phyloP scores from a whole-genome alignment of 2,113 vertebrate genomes.

The Ictalurus punctatus region DNA sequence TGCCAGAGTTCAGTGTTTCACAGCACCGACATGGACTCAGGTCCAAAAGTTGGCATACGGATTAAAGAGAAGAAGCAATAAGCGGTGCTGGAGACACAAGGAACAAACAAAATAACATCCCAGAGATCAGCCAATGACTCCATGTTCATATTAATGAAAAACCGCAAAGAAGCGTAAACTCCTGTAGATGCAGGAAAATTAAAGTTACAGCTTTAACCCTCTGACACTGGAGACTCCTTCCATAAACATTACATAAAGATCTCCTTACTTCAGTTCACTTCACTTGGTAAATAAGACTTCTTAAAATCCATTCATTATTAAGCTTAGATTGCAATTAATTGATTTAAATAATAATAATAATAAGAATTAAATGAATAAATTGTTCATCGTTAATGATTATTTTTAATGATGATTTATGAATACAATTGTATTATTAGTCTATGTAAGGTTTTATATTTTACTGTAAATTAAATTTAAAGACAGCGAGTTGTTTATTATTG shows the following conservation, averaged over 20 bases:
- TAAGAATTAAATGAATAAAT: neutral
- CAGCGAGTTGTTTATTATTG: neutral
- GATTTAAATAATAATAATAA: too few relatives aligned
- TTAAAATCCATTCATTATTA: too few relatives aligned
- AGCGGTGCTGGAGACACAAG: neutral
- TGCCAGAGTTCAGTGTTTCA: neutral
- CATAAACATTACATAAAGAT: too few relatives aligned
- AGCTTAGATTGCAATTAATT: too few relatives aligned
- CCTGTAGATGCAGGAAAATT: too few relatives aligned
- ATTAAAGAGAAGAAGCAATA: neutral
- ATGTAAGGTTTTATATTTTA: neutral
- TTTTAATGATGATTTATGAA: neutral
- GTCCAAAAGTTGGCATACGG: neutral
- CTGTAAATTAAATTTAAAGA: neutral
- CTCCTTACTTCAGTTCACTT: too few relatives aligned
- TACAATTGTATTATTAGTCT: too few relatives aligned
- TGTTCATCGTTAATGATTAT: neutral
- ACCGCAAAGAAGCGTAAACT: too few relatives aligned
- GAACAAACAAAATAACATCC: neutral
- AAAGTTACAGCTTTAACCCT: too few relatives aligned
- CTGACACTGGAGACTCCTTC: too few relatives aligned
- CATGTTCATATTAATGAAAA: too few relatives aligned
- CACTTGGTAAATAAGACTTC: too few relatives aligned
- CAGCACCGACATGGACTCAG: neutral
- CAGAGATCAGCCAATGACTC: neutral